Conservation (phyloP, 2,113 vertebrate genomes). For the Rallus limicola region DNA sequence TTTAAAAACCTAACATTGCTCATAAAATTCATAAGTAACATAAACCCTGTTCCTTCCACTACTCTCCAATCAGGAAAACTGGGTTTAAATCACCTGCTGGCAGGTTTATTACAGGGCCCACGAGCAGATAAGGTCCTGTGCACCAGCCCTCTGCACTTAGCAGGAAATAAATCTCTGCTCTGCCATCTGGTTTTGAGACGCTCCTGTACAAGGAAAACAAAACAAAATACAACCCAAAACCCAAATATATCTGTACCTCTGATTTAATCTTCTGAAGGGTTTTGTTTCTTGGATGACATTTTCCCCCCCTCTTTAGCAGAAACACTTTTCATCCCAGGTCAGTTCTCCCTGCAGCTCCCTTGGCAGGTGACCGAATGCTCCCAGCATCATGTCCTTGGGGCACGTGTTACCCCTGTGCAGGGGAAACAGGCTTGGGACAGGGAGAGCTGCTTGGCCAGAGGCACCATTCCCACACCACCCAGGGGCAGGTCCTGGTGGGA, state of each 20-base stretch:
- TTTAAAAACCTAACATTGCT: constrained; percentile 17
- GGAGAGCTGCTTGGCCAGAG: background rate
- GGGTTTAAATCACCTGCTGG: constrained; percentile 62
- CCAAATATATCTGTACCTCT: background rate
- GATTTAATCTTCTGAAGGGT: background rate
- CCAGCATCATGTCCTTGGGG: accelerated
- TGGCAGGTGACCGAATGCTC: background rate
- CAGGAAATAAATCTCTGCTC: constrained; percentile 28
- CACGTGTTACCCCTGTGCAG: accelerated
- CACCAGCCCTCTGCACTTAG: constrained; percentile 58
- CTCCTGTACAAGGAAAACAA: constrained; percentile 20
- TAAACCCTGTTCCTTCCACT: constrained; percentile 3
- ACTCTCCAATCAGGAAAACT: constrained; percentile 43
- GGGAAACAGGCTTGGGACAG: background rate
- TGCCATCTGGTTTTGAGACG: constrained; percentile 46
- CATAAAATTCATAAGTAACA: constrained; percentile 49
- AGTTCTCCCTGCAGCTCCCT: background rate
- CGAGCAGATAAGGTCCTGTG: constrained; percentile 59
- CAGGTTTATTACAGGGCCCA: constrained; percentile 62
- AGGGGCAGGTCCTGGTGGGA: background rate
- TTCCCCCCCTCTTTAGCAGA: background rate
- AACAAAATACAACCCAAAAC: background rate
- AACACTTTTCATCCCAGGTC: background rate
- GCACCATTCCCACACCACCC: background rate
- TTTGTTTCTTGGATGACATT: background rate